Evolutionary conservation across 2,888 invertebrate species (phyloP), one percentile per base, ranked within the genome.

Genomic region (Lasioglossum villosulum): DNA sequence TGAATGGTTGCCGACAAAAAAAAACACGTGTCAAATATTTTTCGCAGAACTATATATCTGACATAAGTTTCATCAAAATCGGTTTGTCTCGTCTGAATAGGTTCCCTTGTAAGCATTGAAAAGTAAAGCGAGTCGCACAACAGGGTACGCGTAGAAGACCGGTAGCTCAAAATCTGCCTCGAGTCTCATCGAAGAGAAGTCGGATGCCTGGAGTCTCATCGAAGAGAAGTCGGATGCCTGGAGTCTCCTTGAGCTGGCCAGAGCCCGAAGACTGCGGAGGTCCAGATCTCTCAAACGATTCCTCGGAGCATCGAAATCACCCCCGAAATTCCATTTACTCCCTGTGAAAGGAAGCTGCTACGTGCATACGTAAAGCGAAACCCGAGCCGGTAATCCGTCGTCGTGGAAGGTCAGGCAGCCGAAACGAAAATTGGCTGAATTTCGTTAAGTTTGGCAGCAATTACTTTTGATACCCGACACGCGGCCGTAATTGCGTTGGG

Each of bases 381-480:
- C 84, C 80, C 76, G 82, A 84, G 86, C 80, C 79, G 45, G 82
- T 84, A 84, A 86, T 84, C 78, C 85, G 82, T 88, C 87, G 88
- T 89, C 88, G 86, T 83, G 81, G 89, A 84, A 90, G 90, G 88
- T 88, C 90, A 88, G 90, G 84, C 88, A 83, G 90, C 83, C 83
- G 87, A 87, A 89, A 90, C 89, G 90, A 90, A 84, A 91, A 92
- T 93, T 90, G 90, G 87, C 85, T 87, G 90, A 94, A 94, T 94
- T 94, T 93, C 92, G 93, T 94, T 94, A 94, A 94, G 93, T 94
- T 94, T 93, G 93, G 93, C 93, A 94, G 94, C 94, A 94, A 94
- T 94, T 94, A 94, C 94, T 94, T 94, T 94, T 94, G 94, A 94
- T 94, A 94, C 92, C 93, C 94, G 94, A 94, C 94, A 94, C 94